Conservation (phyloP, 2,888 invertebrate species). For the Tridacna gigas region DNA sequence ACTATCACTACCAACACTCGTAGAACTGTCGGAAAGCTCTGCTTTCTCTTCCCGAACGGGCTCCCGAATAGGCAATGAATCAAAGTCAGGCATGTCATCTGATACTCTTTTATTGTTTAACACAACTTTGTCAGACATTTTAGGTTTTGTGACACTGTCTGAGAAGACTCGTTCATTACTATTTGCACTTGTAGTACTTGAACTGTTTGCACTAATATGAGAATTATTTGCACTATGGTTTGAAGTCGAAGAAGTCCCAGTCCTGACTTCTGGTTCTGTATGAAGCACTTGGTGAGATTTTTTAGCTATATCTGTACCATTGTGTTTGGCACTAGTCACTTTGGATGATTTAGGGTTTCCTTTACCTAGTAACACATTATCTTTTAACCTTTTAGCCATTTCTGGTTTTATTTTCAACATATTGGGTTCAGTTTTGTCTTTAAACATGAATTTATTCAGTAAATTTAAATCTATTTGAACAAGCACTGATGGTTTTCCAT, state of each 20-base stretch:
- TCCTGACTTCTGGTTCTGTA: conserved; percentile 18
- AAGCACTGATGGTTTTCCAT: conserved; percentile 61
- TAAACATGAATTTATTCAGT: conserved; percentile 32
- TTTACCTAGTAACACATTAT: conserved; percentile 12
- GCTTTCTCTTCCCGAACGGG: not conserved
- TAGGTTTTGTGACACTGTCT: conserved; percentile 21
- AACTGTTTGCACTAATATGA: conserved; percentile 21
- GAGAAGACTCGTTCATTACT: conserved; percentile 18
- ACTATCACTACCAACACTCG: conserved; percentile 44
- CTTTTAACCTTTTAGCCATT: conserved; percentile 20
- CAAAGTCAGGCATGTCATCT: conserved; percentile 41
- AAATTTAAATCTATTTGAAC: conserved; percentile 63
- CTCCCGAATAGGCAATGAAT: conserved; percentile 41
- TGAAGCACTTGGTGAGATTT: conserved; percentile 53
- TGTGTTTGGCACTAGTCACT: conserved; percentile 54
- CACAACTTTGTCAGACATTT: conserved; percentile 10
- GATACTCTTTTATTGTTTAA: not conserved
- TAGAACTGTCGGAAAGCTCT: conserved; percentile 33
- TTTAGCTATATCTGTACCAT: conserved; percentile 35
- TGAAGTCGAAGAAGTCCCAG: conserved; percentile 33
- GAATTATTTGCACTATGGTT: conserved; percentile 46
- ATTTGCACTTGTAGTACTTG: conserved; percentile 22
- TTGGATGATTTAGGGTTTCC: conserved; percentile 21
- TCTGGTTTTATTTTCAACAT: conserved; percentile 15
- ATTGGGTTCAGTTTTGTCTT: conserved; percentile 15